These are phyloP conservation scores for Amiota minor DNA, from an alignment of 2,888 invertebrate species.

Conservation along the genomic window DNA sequence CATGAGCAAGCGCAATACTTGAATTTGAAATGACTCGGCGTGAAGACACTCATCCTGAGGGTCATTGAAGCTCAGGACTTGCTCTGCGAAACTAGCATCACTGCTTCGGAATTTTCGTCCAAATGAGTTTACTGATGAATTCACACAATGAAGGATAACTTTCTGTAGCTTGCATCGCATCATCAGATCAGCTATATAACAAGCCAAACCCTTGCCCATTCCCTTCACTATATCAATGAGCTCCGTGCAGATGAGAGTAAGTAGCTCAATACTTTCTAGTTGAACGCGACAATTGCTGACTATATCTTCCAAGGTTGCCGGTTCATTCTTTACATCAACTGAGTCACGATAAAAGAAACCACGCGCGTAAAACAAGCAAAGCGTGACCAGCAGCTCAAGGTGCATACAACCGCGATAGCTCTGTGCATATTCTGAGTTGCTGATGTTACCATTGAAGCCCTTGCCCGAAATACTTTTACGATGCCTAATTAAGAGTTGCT, in stretches of 20 bases:
- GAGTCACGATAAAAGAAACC: slow-evolving; percentile 77
- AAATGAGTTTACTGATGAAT: slow-evolving; percentile 79
- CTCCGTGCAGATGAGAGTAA: slow-evolving; percentile 82
- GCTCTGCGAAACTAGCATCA: slow-evolving; percentile 79
- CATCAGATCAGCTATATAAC: slow-evolving; percentile 83
- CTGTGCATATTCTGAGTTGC: slow-evolving; percentile 78
- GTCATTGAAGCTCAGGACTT: slow-evolving; percentile 83
- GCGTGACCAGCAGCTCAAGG: slow-evolving; percentile 83
- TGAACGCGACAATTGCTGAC: slow-evolving; percentile 85
- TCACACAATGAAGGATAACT: slow-evolving; percentile 84
- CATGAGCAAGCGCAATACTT: slow-evolving; percentile 79
- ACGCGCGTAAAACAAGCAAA: slow-evolving; percentile 86
- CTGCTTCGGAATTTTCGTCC: slow-evolving; percentile 42
- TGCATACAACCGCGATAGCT: slow-evolving; percentile 86
- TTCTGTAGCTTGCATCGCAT: slow-evolving; percentile 88
- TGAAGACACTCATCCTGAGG: slow-evolving; percentile 78
- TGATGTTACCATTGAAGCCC: slow-evolving; percentile 78
- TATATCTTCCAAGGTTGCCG: slow-evolving; percentile 80
- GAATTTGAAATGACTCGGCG: slow-evolving; percentile 81
- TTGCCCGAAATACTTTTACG: slow-evolving; percentile 85
- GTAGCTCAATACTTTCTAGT: slow-evolving; percentile 82
- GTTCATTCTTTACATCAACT: slow-evolving; percentile 70
- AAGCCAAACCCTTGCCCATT: slow-evolving; percentile 83
- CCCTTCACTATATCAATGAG: slow-evolving; percentile 83
- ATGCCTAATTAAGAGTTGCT: slow-evolving; percentile 77